A percentile compares a stretch with the other conserved stretches of the same genome.
phyloP scores from a whole-genome alignment of 2,888 invertebrate genomes.

The Exocentrus adspersus region DNA sequence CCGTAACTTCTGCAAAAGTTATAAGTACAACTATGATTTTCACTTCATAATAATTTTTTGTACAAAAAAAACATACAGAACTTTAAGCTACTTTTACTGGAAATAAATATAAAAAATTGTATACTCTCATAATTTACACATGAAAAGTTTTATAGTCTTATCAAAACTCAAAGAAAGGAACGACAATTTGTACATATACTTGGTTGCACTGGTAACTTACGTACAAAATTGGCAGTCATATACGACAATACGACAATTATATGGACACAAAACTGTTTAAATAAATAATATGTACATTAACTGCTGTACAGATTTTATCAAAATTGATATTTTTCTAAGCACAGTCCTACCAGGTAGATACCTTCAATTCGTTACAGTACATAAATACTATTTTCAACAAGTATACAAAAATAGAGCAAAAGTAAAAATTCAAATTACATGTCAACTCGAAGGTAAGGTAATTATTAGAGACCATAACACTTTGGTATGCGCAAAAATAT shows the following conservation, averaged over 20 bases:
- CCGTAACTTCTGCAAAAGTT: slow-evolving; percentile 44
- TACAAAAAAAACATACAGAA: slow-evolving; percentile 40
- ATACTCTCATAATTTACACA: slow-evolving; percentile 49
- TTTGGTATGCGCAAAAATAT: slow-evolving; percentile 22
- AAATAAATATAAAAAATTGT: slow-evolving; percentile 55
- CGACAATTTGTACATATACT: slow-evolving; percentile 63
- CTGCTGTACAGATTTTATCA: slow-evolving; percentile 33
- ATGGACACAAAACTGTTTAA: slow-evolving; percentile 41
- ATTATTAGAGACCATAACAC: slow-evolving; percentile 11
- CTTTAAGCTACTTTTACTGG: slow-evolving; percentile 39
- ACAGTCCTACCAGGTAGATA: too few species aligned
- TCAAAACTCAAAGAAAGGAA: slow-evolving; percentile 56
- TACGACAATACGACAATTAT: slow-evolving; percentile 49
- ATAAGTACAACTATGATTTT: slow-evolving; percentile 53
- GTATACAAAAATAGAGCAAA: too few species aligned
- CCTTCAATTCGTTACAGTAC: too few species aligned
- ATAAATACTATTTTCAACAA: background rate
- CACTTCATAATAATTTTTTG: slow-evolving; percentile 30
- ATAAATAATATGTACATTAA: slow-evolving; percentile 34
- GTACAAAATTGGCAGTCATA: slow-evolving; percentile 61
- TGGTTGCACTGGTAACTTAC: slow-evolving; percentile 64
- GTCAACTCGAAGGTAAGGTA: slow-evolving; percentile 10
- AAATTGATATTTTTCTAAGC: slow-evolving; percentile 23
- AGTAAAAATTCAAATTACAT: too few species aligned
- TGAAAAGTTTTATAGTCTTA: slow-evolving; percentile 52